Percentiles rank a stretch among this genome's conserved stretches.
Evolutionary conservation across 2,797 vertebrate genomes (phyloP).

Genomic region (Brotogeris chrysoptera): DNA sequence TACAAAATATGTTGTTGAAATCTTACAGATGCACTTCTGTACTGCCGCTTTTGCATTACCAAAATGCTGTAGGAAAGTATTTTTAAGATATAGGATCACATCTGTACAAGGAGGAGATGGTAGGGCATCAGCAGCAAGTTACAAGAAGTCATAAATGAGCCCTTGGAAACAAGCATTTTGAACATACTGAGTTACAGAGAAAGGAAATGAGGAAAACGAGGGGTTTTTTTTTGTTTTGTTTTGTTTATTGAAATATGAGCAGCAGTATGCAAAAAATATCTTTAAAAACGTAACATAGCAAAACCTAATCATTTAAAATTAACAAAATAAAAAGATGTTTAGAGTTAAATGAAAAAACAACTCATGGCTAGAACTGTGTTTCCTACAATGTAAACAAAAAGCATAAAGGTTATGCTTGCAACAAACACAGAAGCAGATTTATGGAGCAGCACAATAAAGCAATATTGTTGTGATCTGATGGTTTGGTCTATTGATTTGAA

Average conservation of each 20-base stretch:
- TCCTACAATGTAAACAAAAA: conserved; percentile 70
- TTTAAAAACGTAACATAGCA: conserved; percentile 75
- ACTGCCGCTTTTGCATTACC: background rate
- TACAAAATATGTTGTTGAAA: background rate
- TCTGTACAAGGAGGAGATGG: background rate
- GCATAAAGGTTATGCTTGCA: conserved; percentile 66
- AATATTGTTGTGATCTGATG: background rate
- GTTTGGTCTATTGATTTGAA: conserved; percentile 56
- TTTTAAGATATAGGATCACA: background rate
- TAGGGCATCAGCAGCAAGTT: background rate
- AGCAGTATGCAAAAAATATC: conserved; percentile 77
- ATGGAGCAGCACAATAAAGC: conserved; percentile 62
- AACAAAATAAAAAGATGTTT: conserved; percentile 68
- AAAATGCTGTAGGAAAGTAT: background rate
- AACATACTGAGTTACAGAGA: background rate
- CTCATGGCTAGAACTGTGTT: conserved; percentile 66
- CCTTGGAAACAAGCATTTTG: background rate
- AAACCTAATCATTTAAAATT: conserved; percentile 72
- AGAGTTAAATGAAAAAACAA: conserved; percentile 63
- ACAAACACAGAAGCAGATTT: conserved; percentile 64
- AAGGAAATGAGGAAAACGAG: background rate
- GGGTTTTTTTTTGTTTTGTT: background rate
- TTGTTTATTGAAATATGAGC: conserved; percentile 79
- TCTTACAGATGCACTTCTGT: rapidly evolving
- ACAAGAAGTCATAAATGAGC: background rate